A percentile compares a stretch with the other conserved stretches of the same genome.
These are phyloP conservation scores for Megaleporinus macrocephalus DNA, from an alignment of 2,113 vertebrate species.

Conservation along the genomic window DNA sequence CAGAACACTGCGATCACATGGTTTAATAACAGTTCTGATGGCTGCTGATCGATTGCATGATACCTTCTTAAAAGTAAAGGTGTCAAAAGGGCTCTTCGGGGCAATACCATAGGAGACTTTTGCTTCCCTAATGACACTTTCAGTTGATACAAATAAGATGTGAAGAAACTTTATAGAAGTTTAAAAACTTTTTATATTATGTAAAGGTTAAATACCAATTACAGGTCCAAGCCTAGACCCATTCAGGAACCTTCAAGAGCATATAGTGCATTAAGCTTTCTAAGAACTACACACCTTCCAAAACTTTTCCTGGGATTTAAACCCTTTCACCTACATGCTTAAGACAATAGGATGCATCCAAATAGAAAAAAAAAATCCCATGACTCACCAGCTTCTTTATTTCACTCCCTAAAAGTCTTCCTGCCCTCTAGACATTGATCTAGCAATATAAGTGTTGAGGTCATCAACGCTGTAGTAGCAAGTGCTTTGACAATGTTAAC, in stretches of 20 bases:
- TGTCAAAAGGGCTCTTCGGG: not conserved
- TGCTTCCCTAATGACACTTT: not conserved
- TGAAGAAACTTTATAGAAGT: not conserved
- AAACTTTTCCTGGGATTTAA: too few relatives aligned
- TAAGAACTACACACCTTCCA: not conserved
- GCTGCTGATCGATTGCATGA: conserved; percentile 3
- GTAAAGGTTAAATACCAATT: not conserved
- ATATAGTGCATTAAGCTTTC: not conserved
- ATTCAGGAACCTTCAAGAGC: too few relatives aligned
- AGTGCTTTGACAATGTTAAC: conserved; percentile 9
- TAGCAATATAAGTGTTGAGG: conserved; percentile 6
- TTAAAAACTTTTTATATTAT: not conserved
- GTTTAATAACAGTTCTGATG: conserved; percentile 15
- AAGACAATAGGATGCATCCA: not conserved
- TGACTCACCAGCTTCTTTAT: not conserved
- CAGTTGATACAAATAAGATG: not conserved
- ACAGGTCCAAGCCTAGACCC: not conserved
- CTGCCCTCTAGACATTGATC: conserved; percentile 25
- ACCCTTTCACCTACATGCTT: not conserved
- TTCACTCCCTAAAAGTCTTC: conserved; percentile 15
- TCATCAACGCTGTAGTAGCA: not conserved
- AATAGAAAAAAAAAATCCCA: not conserved
- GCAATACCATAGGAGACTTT: not conserved
- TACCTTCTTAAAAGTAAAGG: not conserved
- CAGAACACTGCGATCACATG: conserved; percentile 21